Conservation (phyloP, 2,797 vertebrate genomes). For the Etheostoma nigrum region DNA sequence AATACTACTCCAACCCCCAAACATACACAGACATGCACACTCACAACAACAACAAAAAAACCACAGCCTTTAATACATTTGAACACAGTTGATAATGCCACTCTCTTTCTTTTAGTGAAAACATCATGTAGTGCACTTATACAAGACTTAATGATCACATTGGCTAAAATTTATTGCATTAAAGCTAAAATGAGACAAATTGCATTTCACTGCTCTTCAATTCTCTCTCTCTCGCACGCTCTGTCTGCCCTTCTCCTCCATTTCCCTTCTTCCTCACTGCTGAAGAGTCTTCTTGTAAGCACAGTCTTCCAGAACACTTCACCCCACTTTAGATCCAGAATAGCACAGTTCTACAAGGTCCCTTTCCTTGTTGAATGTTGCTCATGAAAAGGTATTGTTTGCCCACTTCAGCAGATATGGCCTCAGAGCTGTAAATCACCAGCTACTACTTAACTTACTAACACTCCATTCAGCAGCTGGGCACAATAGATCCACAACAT, state of each 20-base stretch:
- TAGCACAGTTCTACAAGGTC: conserved; percentile 36
- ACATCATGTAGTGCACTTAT: background rate
- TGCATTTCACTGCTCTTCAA: background rate
- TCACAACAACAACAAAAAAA: background rate
- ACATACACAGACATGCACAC: conserved; percentile 3
- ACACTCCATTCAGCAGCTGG: conserved; percentile 76
- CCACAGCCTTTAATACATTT: conserved; percentile 21
- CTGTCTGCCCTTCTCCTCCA: conserved; percentile 5
- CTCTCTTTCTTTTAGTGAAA: background rate
- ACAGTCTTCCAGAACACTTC: conserved; percentile 56
- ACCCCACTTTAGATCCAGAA: conserved; percentile 53
- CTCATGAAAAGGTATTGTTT: conserved; percentile 74
- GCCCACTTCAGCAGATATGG: conserved; percentile 73
- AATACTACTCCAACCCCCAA: conserved; percentile 13
- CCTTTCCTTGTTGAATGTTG: conserved; percentile 55
- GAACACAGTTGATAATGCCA: conserved; percentile 17
- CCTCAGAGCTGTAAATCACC: conserved; percentile 74
- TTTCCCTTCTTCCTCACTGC: conserved; percentile 8
- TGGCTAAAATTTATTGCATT: background rate
- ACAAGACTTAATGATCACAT: conserved; percentile 16
- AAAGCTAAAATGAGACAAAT: conserved; percentile 6
- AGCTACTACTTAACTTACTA: conserved; percentile 81
- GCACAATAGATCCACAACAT: conserved; percentile 77
- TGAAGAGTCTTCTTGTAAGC: conserved; percentile 36
- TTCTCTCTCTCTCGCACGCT: background rate